Evolutionary conservation across 1,140 invertebrate species (phyloP).

Genomic region (Anthonomus grandis): DNA sequence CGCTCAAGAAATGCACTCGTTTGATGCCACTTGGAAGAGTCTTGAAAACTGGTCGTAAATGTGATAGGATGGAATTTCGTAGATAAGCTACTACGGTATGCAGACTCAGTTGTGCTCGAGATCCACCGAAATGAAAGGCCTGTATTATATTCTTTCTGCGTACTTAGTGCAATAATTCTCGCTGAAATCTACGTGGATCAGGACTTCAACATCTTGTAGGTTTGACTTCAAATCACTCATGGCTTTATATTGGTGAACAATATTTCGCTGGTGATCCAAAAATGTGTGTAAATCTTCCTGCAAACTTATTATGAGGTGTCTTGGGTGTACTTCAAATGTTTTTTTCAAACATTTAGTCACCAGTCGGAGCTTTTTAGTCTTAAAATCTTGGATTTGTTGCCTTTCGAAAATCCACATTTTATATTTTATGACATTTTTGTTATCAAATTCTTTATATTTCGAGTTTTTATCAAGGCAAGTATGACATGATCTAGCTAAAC

Average conservation of each 20-base stretch:
- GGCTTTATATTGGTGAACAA: constrained; percentile 16
- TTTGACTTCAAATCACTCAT: constrained; percentile 14
- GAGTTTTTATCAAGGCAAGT: too few species aligned
- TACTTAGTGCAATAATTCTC: constrained; percentile 14
- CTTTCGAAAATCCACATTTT: constrained; percentile 8
- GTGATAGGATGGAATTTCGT: neutral
- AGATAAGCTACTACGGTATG: neutral
- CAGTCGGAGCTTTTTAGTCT: too few species aligned
- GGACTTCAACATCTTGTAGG: constrained; percentile 10
- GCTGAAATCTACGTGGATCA: constrained; percentile 11
- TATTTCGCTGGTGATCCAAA: constrained; percentile 11
- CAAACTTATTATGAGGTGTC: constrained; percentile 7
- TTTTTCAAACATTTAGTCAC: too few species aligned
- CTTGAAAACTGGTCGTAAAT: neutral
- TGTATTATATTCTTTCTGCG: constrained; percentile 1
- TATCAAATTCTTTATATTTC: neutral
- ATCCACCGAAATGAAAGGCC: neutral
- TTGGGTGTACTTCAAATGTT: constrained; percentile 2
- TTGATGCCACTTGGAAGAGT: too few species aligned
- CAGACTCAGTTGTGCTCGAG: neutral
- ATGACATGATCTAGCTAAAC: too few species aligned
- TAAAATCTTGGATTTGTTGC: constrained; percentile 11
- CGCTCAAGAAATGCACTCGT: too few species aligned
- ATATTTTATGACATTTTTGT: neutral
- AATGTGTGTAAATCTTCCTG: constrained; percentile 10